A percentile compares a stretch with the other conserved stretches of the same genome.
phyloP scores from a whole-genome alignment of 2,888 invertebrate genomes.

The Amiota minor region DNA sequence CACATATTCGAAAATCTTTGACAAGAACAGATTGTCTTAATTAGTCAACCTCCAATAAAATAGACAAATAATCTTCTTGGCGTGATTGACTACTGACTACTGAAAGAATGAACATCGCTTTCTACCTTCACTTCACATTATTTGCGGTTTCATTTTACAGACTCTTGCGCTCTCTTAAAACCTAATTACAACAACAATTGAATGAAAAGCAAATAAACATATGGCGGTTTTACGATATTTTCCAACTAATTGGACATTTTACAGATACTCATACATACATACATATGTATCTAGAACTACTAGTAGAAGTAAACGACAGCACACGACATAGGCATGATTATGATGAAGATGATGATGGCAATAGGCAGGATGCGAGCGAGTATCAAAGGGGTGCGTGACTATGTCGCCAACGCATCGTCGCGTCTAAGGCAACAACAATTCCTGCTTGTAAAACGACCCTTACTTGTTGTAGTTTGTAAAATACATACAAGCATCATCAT shows the following conservation, averaged over 20 bases:
- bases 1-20: neutral
- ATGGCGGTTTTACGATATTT: constrained; percentile 51
- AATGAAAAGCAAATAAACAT: constrained; percentile 47
- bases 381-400: constrained; percentile 18
- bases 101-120: neutral
- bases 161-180: neutral
- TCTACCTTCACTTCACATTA: neutral
- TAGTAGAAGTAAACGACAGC: constrained; percentile 13
- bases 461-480: constrained; percentile 14
- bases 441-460: constrained; percentile 27
- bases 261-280: neutral
- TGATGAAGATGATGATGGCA: too few relatives aligned
- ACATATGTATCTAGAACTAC: too few relatives aligned
- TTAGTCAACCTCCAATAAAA: constrained; percentile 24
- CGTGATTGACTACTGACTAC: constrained; percentile 7
- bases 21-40: constrained; percentile 7
- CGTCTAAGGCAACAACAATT: neutral
- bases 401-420: neutral
- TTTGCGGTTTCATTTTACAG: constrained; percentile 25
- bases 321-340: constrained; percentile 4
- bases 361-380: too few relatives aligned
- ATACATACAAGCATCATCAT: too few relatives aligned
- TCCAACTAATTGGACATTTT: constrained; percentile 55
- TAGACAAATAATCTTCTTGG: neutral
- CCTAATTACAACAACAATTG: constrained; percentile 6